A percentile compares a stretch with the other conserved stretches of the same genome.
phyloP scores from a whole-genome alignment of 37 sponge, comb jelly and placozoan species.

The Cliona cf. orientalis region DNA sequence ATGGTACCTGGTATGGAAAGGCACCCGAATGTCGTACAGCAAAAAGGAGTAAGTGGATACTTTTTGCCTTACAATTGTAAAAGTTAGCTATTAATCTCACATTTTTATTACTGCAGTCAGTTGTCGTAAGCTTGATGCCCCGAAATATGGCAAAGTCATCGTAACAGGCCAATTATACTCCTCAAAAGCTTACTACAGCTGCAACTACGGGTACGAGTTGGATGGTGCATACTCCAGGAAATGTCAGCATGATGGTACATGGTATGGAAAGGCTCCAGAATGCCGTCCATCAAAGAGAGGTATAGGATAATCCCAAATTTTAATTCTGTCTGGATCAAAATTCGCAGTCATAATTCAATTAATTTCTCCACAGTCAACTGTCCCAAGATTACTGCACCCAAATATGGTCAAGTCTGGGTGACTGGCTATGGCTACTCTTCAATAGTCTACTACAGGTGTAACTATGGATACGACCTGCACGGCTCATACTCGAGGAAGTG shows the following conservation, averaged over 20 bases:
- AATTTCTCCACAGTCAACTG: too few relatives aligned
- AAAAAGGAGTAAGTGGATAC: not conserved
- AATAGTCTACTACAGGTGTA: too few relatives aligned
- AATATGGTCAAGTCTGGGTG: too few relatives aligned
- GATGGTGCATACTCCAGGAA: constrained; percentile 32
- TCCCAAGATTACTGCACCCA: too few relatives aligned
- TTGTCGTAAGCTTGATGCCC: constrained; percentile 29
- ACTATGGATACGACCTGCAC: too few relatives aligned
- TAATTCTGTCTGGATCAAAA: too few relatives aligned
- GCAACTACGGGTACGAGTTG: constrained; percentile 47
- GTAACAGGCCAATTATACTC: not conserved
- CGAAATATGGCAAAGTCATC: constrained; percentile 29
- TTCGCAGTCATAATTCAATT: too few relatives aligned
- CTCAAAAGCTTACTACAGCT: constrained; percentile 46
- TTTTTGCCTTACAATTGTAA: too few relatives aligned
- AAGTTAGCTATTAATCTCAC: not conserved
- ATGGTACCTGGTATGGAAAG: constrained; percentile 53
- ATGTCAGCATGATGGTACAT: constrained; percentile 35
- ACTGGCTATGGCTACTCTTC: too few relatives aligned
- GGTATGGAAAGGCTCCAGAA: constrained; percentile 39
- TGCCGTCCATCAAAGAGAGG: constrained; percentile 33
- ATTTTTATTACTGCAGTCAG: too few relatives aligned
- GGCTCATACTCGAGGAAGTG: too few relatives aligned
- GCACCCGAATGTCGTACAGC: constrained; percentile 46
- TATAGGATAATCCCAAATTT: too few relatives aligned